Conservation (phyloP, 2,797 vertebrate species). For the Peromyscus eremicus region DNA sequence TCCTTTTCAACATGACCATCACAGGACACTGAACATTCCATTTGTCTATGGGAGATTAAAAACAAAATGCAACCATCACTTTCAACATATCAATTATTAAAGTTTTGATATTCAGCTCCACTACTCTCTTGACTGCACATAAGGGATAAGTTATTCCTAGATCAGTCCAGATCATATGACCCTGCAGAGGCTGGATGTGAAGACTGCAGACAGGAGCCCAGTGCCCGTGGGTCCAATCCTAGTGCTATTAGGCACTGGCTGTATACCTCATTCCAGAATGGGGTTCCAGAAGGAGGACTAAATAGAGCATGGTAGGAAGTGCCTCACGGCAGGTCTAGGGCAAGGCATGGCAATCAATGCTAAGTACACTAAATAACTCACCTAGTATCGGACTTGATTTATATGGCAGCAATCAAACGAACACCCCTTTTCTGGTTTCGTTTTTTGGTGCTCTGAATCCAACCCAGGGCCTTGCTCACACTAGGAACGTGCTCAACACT, state of each 20-base stretch:
- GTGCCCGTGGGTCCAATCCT: not conserved
- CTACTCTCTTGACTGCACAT: not conserved
- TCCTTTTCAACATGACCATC: constrained; percentile 37
- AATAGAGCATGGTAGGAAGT: not conserved
- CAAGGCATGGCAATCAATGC: rapidly evolving
- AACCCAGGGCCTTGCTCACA: not conserved
- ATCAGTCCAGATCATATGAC: not conserved
- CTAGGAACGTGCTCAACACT: not conserved
- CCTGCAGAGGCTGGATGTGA: not conserved
- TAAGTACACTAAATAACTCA: not conserved
- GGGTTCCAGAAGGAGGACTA: not conserved
- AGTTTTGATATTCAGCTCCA: constrained; percentile 16
- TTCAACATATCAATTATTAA: not conserved
- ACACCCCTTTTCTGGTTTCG: not conserved
- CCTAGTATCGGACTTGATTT: not conserved
- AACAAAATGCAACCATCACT: not conserved
- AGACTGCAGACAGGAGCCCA: not conserved
- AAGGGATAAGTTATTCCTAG: not conserved
- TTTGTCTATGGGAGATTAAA: constrained; percentile 14
- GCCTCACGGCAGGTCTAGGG: not conserved
- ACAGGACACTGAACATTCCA: constrained; percentile 24
- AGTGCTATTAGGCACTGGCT: not conserved
- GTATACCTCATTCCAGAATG: not conserved
- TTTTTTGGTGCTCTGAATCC: not conserved
- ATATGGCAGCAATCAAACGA: not conserved